A percentile compares a stretch with the other conserved stretches of the same genome.
These are phyloP conservation scores for Peromyscus aztecus DNA, from an alignment of 2,797 vertebrate species.

Conservation along the genomic window DNA sequence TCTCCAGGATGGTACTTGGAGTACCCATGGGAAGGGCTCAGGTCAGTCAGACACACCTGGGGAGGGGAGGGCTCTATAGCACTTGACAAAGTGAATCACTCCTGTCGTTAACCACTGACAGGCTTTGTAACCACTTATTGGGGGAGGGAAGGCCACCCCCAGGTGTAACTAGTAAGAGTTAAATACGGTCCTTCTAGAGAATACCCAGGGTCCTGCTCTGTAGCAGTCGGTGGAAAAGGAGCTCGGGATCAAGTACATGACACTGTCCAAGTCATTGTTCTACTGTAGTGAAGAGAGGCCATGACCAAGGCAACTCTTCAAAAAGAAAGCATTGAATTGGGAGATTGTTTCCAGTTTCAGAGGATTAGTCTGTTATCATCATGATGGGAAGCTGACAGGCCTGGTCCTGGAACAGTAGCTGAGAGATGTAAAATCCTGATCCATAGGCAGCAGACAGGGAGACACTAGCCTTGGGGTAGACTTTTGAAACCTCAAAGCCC, in stretches of 20 bases:
- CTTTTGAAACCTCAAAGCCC: background rate
- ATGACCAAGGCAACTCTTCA: background rate
- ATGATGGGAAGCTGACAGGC: background rate
- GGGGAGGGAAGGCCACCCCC: background rate
- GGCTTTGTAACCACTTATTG: conserved; percentile 4
- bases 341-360: background rate
- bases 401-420: background rate
- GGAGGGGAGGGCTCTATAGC: background rate
- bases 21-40: conserved; percentile 42
- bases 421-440: background rate
- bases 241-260: background rate
- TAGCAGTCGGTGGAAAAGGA: background rate
- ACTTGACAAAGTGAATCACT: background rate
- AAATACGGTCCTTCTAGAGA: conserved; percentile 11
- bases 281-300: background rate
- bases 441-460: background rate
- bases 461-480: background rate
- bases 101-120: background rate
- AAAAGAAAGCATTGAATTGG: background rate
- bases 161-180: conserved; percentile 32
- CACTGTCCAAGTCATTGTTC: background rate
- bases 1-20: background rate
- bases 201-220: background rate
- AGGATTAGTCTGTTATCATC: background rate
- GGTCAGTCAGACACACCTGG: background rate